Evolutionary conservation across 2,888 invertebrate genomes (phyloP).

Genomic region (Watsonalla binaria): DNA sequence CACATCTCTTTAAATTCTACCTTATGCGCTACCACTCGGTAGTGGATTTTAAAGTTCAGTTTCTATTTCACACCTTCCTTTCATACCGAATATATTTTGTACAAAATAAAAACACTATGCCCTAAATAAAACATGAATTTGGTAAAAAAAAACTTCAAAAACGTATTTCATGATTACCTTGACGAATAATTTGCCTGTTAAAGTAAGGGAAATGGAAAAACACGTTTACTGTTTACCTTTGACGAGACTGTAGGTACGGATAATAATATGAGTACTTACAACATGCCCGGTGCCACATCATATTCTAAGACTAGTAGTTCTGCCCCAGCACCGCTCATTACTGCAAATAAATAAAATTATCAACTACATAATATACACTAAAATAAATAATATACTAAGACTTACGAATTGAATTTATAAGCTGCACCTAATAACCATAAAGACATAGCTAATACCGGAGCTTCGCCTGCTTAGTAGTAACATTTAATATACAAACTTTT

Average conservation of each 20-base stretch:
- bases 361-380: background rate
- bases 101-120: no score
- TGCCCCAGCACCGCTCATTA: constrained; percentile 71
- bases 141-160: background rate
- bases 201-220: background rate
- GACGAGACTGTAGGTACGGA: background rate
- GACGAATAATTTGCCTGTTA: background rate
- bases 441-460: no score
- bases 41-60: no score
- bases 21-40: no score
- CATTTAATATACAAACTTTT: no score
- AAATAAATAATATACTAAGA: no score
- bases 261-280: constrained; percentile 49
- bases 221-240: background rate
- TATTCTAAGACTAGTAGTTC: constrained; percentile 60
- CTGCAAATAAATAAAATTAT: constrained; percentile 25
- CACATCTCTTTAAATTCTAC: no score
- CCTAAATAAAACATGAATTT: background rate
- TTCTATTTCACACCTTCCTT: no score
- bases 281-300: constrained; percentile 60
- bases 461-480: no score
- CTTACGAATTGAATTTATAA: no score
- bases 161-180: background rate
- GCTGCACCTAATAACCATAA: no score
- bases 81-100: no score